These are phyloP conservation scores for Stratiomys singularior DNA, from an alignment of 2,888 invertebrate genomes.

Conservation along the genomic window DNA sequence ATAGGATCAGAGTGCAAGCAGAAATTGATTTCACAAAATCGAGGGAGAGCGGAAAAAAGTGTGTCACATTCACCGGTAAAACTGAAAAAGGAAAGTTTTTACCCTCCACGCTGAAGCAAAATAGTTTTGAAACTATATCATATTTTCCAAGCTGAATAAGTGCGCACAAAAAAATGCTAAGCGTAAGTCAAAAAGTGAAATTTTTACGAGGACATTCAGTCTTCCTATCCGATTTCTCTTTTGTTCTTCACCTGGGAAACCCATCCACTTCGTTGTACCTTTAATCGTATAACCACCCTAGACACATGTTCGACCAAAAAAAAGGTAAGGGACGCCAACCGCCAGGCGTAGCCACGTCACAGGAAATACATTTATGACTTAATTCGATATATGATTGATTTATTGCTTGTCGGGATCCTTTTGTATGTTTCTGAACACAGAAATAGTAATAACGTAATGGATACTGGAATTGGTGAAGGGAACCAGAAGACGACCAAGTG, in stretches of 20 bases:
- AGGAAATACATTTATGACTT: slow-evolving; percentile 42
- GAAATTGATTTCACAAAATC: neutral
- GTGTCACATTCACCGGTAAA: neutral
- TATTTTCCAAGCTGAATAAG: neutral
- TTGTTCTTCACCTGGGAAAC: neutral
- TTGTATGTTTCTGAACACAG: neutral
- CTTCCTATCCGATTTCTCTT: neutral
- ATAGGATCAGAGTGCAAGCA: neutral
- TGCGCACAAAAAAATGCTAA: neutral
- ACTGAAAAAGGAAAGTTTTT: neutral
- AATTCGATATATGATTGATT: slow-evolving; percentile 46
- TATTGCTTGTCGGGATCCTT: slow-evolving; percentile 24
- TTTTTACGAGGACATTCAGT: neutral
- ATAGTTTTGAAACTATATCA: slow-evolving; percentile 20
- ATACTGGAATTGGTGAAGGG: slow-evolving; percentile 14
- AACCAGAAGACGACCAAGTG: neutral
- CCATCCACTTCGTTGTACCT: neutral
- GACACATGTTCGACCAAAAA: slow-evolving; percentile 5
- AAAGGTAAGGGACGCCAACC: neutral
- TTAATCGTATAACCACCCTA: neutral
- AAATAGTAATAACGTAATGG: slow-evolving; percentile 7
- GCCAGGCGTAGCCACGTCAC: slow-evolving; percentile 1
- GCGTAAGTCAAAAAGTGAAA: neutral
- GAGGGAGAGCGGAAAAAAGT: neutral
- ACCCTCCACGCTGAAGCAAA: too few relatives aligned